Base-by-base conservation (phyloP, 2,888 invertebrate genomes). In the Hypomecis atomaria region DNA sequence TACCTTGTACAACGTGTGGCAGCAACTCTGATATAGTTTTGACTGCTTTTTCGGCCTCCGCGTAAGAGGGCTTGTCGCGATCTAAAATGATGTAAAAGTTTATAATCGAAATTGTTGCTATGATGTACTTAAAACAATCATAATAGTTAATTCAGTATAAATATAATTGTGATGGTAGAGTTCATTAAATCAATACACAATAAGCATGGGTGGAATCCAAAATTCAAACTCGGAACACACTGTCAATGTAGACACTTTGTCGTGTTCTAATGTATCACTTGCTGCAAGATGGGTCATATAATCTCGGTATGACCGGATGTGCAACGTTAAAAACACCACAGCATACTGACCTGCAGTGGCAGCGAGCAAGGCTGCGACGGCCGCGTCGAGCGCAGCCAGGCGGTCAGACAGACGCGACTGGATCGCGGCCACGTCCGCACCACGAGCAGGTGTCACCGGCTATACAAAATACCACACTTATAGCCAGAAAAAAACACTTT, bases 1-100 rank as follows among this genome's bases (percentile, higher is more conserved):
- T 66, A 82, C 81, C 80, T 74, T 74, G 72, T 0, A 82, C 64
- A 36, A 85, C 62, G 40, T 74, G 71, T 0, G 84, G 83, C 70
- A 81, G 70, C 5, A 84, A 56, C 13, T 81, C 76, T 4, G 74
- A 62, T 6, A 86, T 81, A 1, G 72, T 75, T 4, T 62, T 72
- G 11, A 77, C 65, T 0, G 83, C 77, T 1, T 71, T 34, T n/a
- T 82, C 79, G 0, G 83, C 83, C 4, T 70, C 65, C 0, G 68
- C 67, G 52, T 82, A 81, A 67, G 82, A 76, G 0, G 79, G 78
- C 3, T 74, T 73, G 37, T 78, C 72, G n/a, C 71, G 72, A 72
- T 81, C 85, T 84, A 33, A 10, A 42, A 52, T 9, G 38, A 38
- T 9, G 9, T 38, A 38, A 38, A 8, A 8, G 9, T 38, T 38